Evolutionary conservation across 1,140 invertebrate species (phyloP), one percentile per base, ranked within the genome.

Genomic region (Colletes latitarsis): DNA sequence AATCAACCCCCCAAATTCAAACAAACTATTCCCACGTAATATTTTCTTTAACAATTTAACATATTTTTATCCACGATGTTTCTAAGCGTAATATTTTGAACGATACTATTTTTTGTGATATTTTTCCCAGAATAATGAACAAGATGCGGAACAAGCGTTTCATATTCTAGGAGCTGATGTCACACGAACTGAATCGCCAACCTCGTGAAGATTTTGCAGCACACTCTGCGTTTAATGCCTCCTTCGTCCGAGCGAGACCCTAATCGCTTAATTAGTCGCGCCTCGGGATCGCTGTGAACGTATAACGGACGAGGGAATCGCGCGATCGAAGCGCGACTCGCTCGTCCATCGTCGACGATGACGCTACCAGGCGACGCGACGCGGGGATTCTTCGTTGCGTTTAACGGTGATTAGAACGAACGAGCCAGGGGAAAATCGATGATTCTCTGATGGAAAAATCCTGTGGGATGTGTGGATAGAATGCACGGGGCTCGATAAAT

Each of bases 261-360:
- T 84, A 83, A 85, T 80, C 82, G 67, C 71, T 85, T 81, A 83
- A 85, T 85, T 85, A 84, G 60, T 83, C 41, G 83, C 67, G 39
- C 43, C 58, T 39, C 12, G 55, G 19, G 53, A 69, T 60, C 74
- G 43, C 69, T 30, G 43, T 17, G 43, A 17, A 30, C 41, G 41
- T 49, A 10, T 49, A 67, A 46, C 41, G 30, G 39, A 30, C 77
- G 15, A 49, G 57, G 49, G 57, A 72, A 72, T 79, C 17, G 17
- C 30, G 41, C 39, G 17, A 43, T 57, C 17, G n/a, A 15, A 5
- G 9, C 17, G 55, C 52, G 19, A 52, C 52, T 67, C 43, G 30
- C n/a, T 55, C 15, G 17, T 21, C 30, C 49, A 67, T 75, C 62
- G 49, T 55, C 12, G 46, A 8, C 21, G 72, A 75, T 30, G 19